phyloP scores from a whole-genome alignment of 2,113 vertebrate genomes.

The Petrocephalus zakoni region DNA sequence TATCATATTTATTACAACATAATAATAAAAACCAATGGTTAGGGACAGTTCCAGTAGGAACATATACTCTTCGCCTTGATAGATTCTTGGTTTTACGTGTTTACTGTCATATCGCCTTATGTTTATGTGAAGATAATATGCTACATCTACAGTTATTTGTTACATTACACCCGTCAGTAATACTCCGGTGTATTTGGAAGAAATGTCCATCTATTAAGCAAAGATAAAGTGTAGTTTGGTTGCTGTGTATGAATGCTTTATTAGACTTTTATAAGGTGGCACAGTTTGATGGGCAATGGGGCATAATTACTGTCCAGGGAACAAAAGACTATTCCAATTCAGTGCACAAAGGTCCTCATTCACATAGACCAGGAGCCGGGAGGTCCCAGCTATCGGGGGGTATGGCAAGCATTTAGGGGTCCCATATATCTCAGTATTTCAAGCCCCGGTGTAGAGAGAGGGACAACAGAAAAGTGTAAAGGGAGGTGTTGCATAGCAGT shows the following conservation, averaged over 20 bases:
- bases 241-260: background rate
- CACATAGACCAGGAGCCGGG: slow-evolving; percentile 58
- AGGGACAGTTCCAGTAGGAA: background rate
- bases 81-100: background rate
- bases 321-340: slow-evolving; percentile 52
- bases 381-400: slow-evolving; percentile 39
- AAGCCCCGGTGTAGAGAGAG: slow-evolving; percentile 91
- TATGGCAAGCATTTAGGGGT: slow-evolving; percentile 34
- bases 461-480: slow-evolving; percentile 53
- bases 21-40: background rate
- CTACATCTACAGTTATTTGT: background rate
- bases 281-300: background rate
- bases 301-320: background rate
- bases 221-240: background rate
- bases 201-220: background rate
- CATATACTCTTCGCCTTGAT: background rate
- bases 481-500: slow-evolving; percentile 65
- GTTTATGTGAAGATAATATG: background rate
- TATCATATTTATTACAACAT: background rate
- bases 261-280: background rate
- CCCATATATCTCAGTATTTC: slow-evolving; percentile 70
- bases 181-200: background rate
- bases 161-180: background rate
- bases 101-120: background rate
- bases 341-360: slow-evolving; percentile 62